phyloP scores from a whole-genome alignment of 2,888 invertebrate genomes.

The Rotaria socialis region DNA sequence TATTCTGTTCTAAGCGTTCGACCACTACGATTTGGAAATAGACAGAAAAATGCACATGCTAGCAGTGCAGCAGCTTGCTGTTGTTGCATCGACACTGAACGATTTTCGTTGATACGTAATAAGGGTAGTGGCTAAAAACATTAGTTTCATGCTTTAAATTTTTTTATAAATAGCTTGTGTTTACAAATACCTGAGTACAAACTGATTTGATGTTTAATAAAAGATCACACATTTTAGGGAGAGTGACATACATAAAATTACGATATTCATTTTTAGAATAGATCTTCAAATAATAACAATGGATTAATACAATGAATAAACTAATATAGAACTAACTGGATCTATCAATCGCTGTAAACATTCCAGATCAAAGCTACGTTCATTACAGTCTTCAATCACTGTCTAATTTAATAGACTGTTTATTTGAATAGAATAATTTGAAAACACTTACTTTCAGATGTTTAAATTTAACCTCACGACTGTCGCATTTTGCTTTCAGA shows the following conservation, averaged over 20 bases:
- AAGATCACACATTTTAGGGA: not conserved
- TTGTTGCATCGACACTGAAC: constrained; percentile 64
- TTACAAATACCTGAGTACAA: not conserved
- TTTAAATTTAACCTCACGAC: fast-evolving
- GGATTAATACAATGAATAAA: too few relatives aligned
- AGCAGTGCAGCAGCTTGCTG: constrained; percentile 76
- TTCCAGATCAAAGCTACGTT: not conserved
- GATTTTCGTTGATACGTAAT: constrained; percentile 51
- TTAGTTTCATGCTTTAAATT: not conserved
- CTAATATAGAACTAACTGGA: not conserved
- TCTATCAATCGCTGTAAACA: not conserved
- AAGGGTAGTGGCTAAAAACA: not conserved
- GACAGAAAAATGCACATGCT: constrained; percentile 91
- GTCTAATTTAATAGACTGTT: not conserved
- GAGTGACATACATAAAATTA: not conserved
- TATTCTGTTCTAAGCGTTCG: constrained; percentile 61
- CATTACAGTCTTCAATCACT: not conserved
- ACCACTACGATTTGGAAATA: constrained; percentile 71
- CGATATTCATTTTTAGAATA: not conserved
- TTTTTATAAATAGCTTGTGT: not conserved
- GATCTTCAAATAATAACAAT: not conserved
- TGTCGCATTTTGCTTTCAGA: not conserved
- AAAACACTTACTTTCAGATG: not conserved
- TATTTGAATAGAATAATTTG: not conserved
- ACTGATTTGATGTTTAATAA: not conserved